Evolutionary conservation across 2,888 invertebrate species (phyloP), one percentile per base, ranked within the genome.

Genomic region (Actias luna): DNA sequence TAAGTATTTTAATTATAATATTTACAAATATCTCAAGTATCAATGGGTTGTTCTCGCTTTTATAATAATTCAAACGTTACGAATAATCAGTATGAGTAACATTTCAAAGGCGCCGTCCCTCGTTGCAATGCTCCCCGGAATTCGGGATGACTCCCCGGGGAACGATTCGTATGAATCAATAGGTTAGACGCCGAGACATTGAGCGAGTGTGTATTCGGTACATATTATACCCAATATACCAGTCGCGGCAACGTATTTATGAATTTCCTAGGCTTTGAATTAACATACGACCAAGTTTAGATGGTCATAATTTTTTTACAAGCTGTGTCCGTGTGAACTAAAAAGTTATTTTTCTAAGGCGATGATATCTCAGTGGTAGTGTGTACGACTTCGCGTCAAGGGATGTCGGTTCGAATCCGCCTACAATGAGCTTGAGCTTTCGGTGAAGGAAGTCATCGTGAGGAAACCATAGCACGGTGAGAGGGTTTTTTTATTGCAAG

Each of bases 81-180:
- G 35, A 36, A 36, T 25, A 39, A 42, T 16, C 22, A 36, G 12
- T 22, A 50, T 25, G 3, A 36, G 59, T 42, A n/a, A 42, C 59
- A n/a, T 25, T 35, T 64, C 29, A 16, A 25, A 65, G 64, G 65
- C 68, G 70, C 66, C 72, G 55, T 16, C 61, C 57, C 61, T 57
- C 52, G 31, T 8, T 61, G 57, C 58, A 57, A 42, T 57, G 57
- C 61, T 55, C 55, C 31, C 61, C 57, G 42, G 61, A 62, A 57
- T 29, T 39, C 61, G 61, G n/a, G 39, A 62, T 42, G 42, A 42
- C 42, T 57, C 61, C 39, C 61, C 16, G 22, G 58, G 61, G 61
- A 31, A 58, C 61, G 57, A 62, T 62, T 62, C 58, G 61, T 62
- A 62, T 62, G 61, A 62, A 62, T 62, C 61, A 62, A 62, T 62